A percentile compares a stretch with the other conserved stretches of the same genome.
Evolutionary conservation across 2,113 vertebrate genomes (phyloP).

Genomic region (Dendrocopos noguchii): DNA sequence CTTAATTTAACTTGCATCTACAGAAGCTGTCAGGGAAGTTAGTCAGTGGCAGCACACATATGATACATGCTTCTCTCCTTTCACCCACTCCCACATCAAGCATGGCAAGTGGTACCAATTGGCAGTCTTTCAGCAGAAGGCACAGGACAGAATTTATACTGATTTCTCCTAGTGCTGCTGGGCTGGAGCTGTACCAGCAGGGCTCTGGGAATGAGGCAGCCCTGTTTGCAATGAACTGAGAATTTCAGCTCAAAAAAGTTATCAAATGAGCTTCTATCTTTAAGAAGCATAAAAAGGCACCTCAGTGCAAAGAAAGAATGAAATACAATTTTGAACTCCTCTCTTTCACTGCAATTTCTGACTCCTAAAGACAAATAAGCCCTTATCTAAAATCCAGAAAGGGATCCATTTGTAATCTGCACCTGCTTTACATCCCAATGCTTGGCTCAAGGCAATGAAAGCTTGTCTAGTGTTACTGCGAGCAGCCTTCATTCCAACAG

Average conservation of each 20-base stretch:
- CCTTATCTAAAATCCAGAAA: conserved; percentile 47
- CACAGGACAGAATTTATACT: background rate
- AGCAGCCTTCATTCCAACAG: background rate
- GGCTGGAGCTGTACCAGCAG: background rate
- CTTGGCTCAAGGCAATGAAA: conserved; percentile 53
- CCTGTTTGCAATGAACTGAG: conserved; percentile 1
- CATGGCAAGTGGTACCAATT: background rate
- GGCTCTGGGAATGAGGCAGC: background rate
- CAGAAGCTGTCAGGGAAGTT: background rate
- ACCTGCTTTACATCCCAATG: conserved; percentile 36
- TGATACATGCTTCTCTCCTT: background rate
- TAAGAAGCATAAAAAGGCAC: conserved; percentile 53
- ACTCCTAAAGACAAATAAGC: conserved; percentile 31
- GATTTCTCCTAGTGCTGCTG: background rate
- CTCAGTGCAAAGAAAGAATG: conserved; percentile 53
- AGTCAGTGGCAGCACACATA: background rate
- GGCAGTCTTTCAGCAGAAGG: background rate
- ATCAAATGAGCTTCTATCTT: conserved; percentile 24
- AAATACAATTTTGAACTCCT: conserved; percentile 4
- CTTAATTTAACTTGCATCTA: background rate
- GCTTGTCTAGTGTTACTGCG: background rate
- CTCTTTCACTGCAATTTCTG: conserved; percentile 36
- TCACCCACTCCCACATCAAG: background rate
- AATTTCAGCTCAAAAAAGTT: background rate
- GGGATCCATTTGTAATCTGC: conserved; percentile 27